These are phyloP conservation scores for Hyperoplus immaculatus DNA, from an alignment of 2,797 vertebrate species.

Conservation along the genomic window DNA sequence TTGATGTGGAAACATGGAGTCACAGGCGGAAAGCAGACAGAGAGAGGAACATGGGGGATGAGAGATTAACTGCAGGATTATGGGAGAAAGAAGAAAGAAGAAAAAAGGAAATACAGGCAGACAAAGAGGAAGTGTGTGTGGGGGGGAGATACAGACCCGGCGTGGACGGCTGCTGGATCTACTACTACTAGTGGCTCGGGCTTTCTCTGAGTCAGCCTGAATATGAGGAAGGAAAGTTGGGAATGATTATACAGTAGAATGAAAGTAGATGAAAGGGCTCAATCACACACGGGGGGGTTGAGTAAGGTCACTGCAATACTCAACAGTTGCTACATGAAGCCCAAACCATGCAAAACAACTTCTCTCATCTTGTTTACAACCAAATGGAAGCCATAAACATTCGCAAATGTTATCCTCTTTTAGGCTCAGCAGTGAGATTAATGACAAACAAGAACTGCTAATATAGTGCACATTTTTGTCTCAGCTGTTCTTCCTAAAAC, in stretches of 20 bases:
- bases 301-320: slow-evolving; percentile 33
- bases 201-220: slow-evolving; percentile 95
- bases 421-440: slow-evolving; percentile 25
- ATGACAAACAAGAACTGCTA: slow-evolving; percentile 36
- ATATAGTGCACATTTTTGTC: slow-evolving; percentile 20
- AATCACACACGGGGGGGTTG: slow-evolving; percentile 13
- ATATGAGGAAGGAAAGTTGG: slow-evolving; percentile 80
- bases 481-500: slow-evolving; percentile 27
- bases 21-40: slow-evolving; percentile 66
- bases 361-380: slow-evolving; percentile 41
- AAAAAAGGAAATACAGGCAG: slow-evolving; percentile 51
- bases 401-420: slow-evolving; percentile 31
- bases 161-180: slow-evolving; percentile 86
- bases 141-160: slow-evolving; percentile 90
- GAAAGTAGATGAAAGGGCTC: slow-evolving; percentile 41
- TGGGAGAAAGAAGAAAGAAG: slow-evolving; percentile 58
- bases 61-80: slow-evolving; percentile 55
- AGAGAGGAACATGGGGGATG: slow-evolving; percentile 54
- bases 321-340: slow-evolving; percentile 49
- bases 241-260: slow-evolving; percentile 39
- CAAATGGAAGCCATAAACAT: slow-evolving; percentile 44
- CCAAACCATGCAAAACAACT: slow-evolving; percentile 60
- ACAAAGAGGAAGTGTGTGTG: slow-evolving; percentile 61
- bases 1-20: slow-evolving; percentile 71
- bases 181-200: slow-evolving; percentile 87